Percentiles rank a stretch among this genome's conserved stretches.
Conservation (phyloP, 1,140 invertebrate genomes). For the Monomorium pharaonis region DNA sequence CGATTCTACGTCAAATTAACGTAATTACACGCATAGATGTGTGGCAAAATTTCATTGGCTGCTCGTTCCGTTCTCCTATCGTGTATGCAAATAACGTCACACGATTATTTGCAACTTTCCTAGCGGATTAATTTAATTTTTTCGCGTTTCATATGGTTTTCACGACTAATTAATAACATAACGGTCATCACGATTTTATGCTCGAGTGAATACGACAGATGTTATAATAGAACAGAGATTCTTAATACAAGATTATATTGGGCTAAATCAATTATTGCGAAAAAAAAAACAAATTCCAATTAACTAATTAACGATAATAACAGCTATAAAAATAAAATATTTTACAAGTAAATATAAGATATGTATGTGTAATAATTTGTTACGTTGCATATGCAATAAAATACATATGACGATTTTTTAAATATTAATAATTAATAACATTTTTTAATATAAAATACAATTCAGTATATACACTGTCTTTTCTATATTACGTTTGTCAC, state of each 20-base stretch:
- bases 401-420: background rate
- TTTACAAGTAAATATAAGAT: background rate
- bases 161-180: background rate
- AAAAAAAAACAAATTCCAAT: background rate
- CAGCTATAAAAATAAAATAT: background rate
- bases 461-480: background rate
- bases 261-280: background rate
- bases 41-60: background rate
- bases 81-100: background rate
- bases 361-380: background rate
- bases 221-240: conserved; percentile 1
- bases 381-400: background rate
- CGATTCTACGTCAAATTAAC: conserved; percentile 65
- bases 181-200: background rate
- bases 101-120: background rate
- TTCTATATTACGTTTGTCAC: background rate
- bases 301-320: background rate
- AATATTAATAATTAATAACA: background rate
- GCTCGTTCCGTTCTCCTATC: background rate
- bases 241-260: conserved; percentile 4
- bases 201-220: conserved; percentile 1
- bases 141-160: background rate
- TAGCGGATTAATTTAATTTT: background rate
- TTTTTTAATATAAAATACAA: background rate
- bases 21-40: conserved; percentile 50